Conservation (phyloP, 2,113 vertebrate genomes). For the Psilopsiagon aurifrons region DNA sequence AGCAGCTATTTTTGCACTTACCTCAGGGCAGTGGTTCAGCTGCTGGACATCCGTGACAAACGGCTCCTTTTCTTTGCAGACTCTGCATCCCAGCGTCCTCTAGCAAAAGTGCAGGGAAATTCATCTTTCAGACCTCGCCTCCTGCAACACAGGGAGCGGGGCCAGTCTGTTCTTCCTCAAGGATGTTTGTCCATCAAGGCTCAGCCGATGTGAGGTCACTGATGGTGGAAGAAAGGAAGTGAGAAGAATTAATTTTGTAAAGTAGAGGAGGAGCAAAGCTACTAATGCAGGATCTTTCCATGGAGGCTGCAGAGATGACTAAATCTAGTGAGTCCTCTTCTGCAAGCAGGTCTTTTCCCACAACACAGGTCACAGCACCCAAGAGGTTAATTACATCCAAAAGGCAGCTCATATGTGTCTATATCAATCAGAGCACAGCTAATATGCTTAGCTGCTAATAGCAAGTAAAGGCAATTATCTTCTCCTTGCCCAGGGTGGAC, state of each 20-base stretch:
- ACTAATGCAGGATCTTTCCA: not conserved
- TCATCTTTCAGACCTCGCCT: not conserved
- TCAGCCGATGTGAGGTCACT: not conserved
- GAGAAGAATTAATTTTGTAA: not conserved
- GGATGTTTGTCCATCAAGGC: not conserved
- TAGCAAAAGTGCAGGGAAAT: not conserved
- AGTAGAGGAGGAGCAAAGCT: not conserved
- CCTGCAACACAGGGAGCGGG: not conserved
- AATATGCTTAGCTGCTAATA: not conserved
- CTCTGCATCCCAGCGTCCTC: not conserved
- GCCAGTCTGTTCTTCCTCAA: not conserved
- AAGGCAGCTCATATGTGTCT: not conserved
- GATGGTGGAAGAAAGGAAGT: not conserved
- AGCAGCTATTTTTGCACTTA: not conserved
- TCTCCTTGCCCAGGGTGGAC: not conserved
- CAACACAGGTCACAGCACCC: rapidly evolving
- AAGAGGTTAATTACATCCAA: not conserved
- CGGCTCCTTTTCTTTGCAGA: not conserved
- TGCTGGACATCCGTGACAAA: not conserved
- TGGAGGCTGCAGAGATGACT: not conserved
- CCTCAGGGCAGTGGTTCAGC: not conserved
- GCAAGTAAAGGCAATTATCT: not conserved
- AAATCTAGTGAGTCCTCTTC: not conserved
- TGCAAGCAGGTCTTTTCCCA: not conserved
- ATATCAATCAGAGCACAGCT: not conserved